Conservation (phyloP, 2,888 invertebrate species). For the Monoplex corrugatus region DNA sequence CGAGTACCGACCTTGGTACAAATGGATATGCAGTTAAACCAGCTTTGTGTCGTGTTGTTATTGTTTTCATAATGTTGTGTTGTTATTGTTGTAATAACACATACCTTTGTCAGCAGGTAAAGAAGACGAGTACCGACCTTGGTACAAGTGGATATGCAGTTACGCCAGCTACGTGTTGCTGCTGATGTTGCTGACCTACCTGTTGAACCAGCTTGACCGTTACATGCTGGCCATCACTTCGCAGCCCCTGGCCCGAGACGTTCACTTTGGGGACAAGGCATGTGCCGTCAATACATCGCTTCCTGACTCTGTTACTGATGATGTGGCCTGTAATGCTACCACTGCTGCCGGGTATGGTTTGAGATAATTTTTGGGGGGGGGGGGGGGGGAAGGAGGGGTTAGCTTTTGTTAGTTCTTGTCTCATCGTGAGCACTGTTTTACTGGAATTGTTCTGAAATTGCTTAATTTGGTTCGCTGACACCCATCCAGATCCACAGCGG, state of each 20-base stretch:
- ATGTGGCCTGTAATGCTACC: slow-evolving; percentile 63
- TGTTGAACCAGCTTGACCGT: slow-evolving; percentile 79
- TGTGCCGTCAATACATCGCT: slow-evolving; percentile 72
- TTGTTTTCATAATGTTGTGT: not conserved
- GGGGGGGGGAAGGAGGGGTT: not conserved
- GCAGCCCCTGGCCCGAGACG: slow-evolving; percentile 77
- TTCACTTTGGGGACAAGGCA: slow-evolving; percentile 77
- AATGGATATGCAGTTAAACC: not conserved
- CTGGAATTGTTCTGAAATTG: too few species aligned
- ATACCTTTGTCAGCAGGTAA: not conserved
- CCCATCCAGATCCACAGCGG: too few species aligned
- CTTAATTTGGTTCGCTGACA: too few species aligned
- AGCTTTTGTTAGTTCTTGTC: too few species aligned
- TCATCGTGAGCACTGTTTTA: too few species aligned
- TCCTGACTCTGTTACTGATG: slow-evolving; percentile 55
- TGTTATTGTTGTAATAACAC: not conserved
- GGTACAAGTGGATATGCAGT: slow-evolving; percentile 33
- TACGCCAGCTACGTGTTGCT: slow-evolving; percentile 77
- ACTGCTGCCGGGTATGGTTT: slow-evolving; percentile 53
- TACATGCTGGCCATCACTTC: slow-evolving; percentile 77
- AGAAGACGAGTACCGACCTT: not conserved
- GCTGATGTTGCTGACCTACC: slow-evolving; percentile 75
- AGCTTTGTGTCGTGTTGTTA: not conserved
- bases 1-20: not conserved
- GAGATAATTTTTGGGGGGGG: too few species aligned